Base-by-base conservation (phyloP, 2,797 vertebrate species). In the Lutjanus argentimaculatus region DNA sequence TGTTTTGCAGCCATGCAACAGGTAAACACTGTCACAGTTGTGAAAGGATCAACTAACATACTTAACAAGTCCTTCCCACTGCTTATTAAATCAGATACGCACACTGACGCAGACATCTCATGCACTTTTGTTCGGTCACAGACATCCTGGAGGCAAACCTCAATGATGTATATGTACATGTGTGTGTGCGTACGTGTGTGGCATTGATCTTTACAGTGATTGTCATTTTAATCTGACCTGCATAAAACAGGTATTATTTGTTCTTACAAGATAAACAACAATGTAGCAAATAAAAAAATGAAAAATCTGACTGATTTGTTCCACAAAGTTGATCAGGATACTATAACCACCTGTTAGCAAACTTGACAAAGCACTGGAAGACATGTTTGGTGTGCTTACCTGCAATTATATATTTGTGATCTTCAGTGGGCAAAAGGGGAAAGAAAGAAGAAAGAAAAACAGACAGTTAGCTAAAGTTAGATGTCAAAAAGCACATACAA, bases 401-500 rank as follows among this genome's bases (percentile, higher is more conserved):
- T 95, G 96, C 95, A 84, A 84, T 72, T 58, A 94, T 90, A 88
- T 93, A 95, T 93, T 90, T 96, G 92, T 95, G 94, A 82, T 93
- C 96, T 96, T 96, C 90, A 52, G 92, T 51, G 89, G 70, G 93
- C 93, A 94, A 85, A 77, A 67, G 25, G 21, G 40, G 61, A 45
- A 70, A 70, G 51, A 81, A 84, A 67, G 22, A 55, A 76, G 11
- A 45, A 53, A 36, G 57, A 80, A 79, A 57, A 49, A 72, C 68
- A 79, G 10, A 68, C n/a, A 56, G 77, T 91, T 78, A 91, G 66
- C 65, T 61, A 51, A 77, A 75, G 71, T 25, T 49, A 13, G 9
- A n/a, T 78, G 4, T 10, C 21, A 80, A 53, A 70, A 79, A 58
- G 13, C 51, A 59, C 17, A 70, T 7, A 56, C 61, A 10, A 58